Evolutionary conservation across 92 coral and sea anemone species (phyloP).

Genomic region (Meandrina meandrites): DNA sequence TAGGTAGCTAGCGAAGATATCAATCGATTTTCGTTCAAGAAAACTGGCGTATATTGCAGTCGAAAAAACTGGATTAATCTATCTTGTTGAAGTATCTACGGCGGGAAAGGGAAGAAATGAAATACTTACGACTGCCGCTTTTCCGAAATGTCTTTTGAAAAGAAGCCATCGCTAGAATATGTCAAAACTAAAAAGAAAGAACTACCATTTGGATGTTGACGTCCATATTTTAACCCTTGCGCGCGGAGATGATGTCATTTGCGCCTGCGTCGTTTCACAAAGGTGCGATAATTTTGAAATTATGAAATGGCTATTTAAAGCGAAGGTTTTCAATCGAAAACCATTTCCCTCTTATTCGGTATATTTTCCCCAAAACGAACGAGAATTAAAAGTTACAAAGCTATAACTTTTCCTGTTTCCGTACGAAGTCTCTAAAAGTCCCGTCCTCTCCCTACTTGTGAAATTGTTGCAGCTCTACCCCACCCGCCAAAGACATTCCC

Average conservation of each 20-base stretch:
- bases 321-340: neutral
- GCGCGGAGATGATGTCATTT: slow-evolving; percentile 46
- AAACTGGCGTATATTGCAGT: neutral
- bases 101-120: neutral
- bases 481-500: neutral
- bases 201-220: neutral
- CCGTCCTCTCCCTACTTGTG: neutral
- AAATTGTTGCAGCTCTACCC: neutral
- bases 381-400: neutral
- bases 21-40: neutral
- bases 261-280: slow-evolving; percentile 43
- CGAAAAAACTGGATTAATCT: slow-evolving; percentile 1
- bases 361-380: neutral
- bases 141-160: slow-evolving; percentile 75
- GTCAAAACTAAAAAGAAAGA: neutral
- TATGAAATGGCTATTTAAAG: slow-evolving; percentile 16
- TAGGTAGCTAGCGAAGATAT: neutral
- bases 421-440: neutral
- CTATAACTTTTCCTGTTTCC: neutral
- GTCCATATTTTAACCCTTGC: slow-evolving; percentile 39
- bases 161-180: slow-evolving; percentile 26
- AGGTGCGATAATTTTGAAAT: neutral
- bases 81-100: neutral
- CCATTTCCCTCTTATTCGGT: neutral
- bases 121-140: slow-evolving; percentile 74